Evolutionary conservation across 92 coral and sea anemone species (phyloP), one percentile per base, ranked within the genome.

Genomic region (Siderastrea radians): DNA sequence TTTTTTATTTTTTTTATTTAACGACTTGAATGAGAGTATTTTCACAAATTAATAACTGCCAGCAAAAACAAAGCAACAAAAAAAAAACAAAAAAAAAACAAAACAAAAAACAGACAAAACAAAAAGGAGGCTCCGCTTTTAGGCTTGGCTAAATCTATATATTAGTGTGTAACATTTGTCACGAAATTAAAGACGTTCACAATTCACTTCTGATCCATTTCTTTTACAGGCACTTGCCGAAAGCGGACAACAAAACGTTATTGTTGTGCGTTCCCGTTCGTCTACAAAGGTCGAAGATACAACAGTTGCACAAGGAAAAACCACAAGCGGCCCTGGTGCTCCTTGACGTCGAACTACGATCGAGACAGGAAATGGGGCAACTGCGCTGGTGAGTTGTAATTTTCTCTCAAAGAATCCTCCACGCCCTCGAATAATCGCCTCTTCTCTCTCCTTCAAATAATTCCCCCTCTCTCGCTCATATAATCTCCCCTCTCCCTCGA

Each of bases 351-450:
- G 52, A 85, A 85, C 76, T 85, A 77, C 55, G 89, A 85, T 64
- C 77, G 83, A 46, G 89, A 85, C 59, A 85, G 58, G 64, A 65
- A 76, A 44, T 85, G 89, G 89, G 89, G 65, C 74, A 38, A 77
- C 59, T 85, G 89, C n/a, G 89, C 59, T 7, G 89, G 89, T 55
- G 54, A 51, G 80, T 38, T 16, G 8, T 3, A 16, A 14, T 17
- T 49, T 61, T 61, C 66, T 13, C 14, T 61, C 19, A 61, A 61
- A 61, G 16, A 26, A 26, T 26, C 38, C 38, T 0, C 38, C 38
- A 26, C 38, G 0, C 38, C 38, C 38, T 26, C 38, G 38, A 26
- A 26, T 26, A 26, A 26, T 26, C 38, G 38, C 38, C 38, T 26
- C 38, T 26, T 26, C 38, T 26, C 38, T 26, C 38, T 26, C 38